Evolutionary conservation across 2,797 vertebrate species (phyloP).

Genomic region (Myotis vivesi): DNA sequence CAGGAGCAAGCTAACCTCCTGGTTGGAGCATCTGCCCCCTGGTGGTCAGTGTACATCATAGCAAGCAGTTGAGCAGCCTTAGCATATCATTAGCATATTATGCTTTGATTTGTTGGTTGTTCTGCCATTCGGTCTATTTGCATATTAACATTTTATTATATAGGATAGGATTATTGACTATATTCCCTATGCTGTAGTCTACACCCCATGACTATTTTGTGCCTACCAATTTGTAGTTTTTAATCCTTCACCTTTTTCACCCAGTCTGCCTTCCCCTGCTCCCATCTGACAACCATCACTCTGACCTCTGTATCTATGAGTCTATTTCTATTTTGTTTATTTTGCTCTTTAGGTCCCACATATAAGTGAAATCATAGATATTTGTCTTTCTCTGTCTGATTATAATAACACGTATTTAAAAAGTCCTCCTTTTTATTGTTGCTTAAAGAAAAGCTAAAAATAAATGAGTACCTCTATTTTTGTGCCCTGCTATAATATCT

Average conservation of each 20-base stretch:
- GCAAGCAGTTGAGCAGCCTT: too few species aligned
- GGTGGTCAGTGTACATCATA: too few species aligned
- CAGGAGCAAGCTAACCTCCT: too few species aligned
- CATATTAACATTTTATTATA: too few species aligned
- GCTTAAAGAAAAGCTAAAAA: slow-evolving; percentile 26
- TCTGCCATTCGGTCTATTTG: too few species aligned
- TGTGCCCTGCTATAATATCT: not conserved
- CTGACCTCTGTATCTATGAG: not conserved
- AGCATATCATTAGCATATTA: too few species aligned
- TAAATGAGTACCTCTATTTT: not conserved
- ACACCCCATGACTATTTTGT: not conserved
- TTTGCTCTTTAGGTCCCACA: not conserved
- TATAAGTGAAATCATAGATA: not conserved
- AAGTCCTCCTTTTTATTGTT: slow-evolving; percentile 43
- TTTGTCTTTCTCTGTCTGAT: not conserved
- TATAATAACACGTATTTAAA: not conserved
- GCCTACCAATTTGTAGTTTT: not conserved
- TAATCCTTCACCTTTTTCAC: not conserved
- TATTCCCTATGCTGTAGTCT: not conserved
- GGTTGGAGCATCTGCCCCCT: too few species aligned
- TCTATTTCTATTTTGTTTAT: not conserved
- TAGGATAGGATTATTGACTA: not conserved
- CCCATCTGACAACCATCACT: not conserved
- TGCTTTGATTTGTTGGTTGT: too few species aligned
- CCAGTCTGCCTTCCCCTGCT: not conserved